Evolutionary conservation across 2,888 invertebrate genomes (phyloP), one percentile per base, ranked within the genome.

Genomic region (Shargacucullia verbasci): DNA sequence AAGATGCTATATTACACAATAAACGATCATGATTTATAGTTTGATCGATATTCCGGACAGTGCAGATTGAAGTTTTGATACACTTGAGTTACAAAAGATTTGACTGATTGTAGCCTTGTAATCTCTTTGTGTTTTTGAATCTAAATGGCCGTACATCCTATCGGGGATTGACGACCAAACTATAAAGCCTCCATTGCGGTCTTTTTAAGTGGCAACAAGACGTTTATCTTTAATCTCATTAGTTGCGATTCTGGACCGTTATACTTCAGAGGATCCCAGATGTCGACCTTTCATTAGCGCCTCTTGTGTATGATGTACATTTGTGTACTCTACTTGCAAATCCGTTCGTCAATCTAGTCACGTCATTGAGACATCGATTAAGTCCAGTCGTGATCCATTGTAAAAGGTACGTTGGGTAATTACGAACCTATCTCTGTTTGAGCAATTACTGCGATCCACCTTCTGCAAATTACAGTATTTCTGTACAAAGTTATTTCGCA

Each of bases 331-430:
- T 39, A 20, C 31, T 59, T 33, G 39, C 55, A 39, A 25, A 69
- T 49, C 38, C 62, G 65, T 66, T 74, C 52, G 48, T 44, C 58
- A 72, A 69, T 49, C 70, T 39, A 43, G 68, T 69, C 70, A 70
- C 70, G 77, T 68, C 71, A 78, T 74, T 76, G 68, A 65, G 59
- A 69, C 68, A 71, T 74, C 72, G 69, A 81, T 81, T 80, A 76
- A 67, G 68, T 63, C 38, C 57, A 74, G 62, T 83, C 82, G 83
- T 83, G 83, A 71, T 75, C 70, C 45, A 66, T 62, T 66, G 65
- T 72, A 72, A 73, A 73, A 78, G 60, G 58, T 65, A 59, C 58
- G 57, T 43, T 11, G 46, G 45, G 33, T 74, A 79, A 82, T 82
- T 73, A 71, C 62, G 44, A 54, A 61, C 47, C 61, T 72, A 64